Base-by-base conservation (phyloP, 2,797 vertebrate species). In the Sebastes flavidus region DNA sequence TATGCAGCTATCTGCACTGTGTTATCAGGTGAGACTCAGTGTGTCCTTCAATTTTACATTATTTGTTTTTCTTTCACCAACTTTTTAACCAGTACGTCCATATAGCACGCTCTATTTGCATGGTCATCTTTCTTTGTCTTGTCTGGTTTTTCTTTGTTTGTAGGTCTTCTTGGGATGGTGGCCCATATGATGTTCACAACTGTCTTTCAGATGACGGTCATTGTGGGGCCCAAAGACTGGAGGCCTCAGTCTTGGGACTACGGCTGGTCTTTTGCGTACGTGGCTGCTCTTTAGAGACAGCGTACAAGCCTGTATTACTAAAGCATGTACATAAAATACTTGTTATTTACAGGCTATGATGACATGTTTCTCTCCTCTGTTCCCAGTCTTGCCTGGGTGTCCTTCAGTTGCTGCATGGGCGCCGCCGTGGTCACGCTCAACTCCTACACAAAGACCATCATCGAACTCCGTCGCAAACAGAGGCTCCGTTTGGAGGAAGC, bases 171-270 rank as follows among this genome's bases (percentile, higher is more conserved):
- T 66, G 96, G 96, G 79, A 96, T 97, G 96, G 95, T 96, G 77
- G 96, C 96, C 73, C 96, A 97, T 56, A 97, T 97, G 96, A 96
- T 97, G 96, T 96, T 86, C 91, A 97, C 95, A 69, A 97, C 96
- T 1, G 96, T 96, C 6, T 97, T 97, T 90, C 96, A 97, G 88
- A 95, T 97, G 93, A 96, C 96, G 2, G 95, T 96, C 42, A 96
- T 96, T 14, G 94, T 96, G n/a, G 96, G 96, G 12, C 96, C 96
- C 16, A 96, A 96, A 91, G 96, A 97, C 90, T 97, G 96, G 96
- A 95, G 96, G 78, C 96, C 96, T 83, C 96, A 97, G 88, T 92
- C 94, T 7, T 94, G 95, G 94, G 95, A 95, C 76, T 95, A 95
- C 1, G 94, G 94, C 78, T 95, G 94, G 95, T 95, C 95, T 16